These are phyloP conservation scores for Drosophila tsacasi DNA, from an alignment of 1,140 invertebrate genomes.

Conservation along the genomic window DNA sequence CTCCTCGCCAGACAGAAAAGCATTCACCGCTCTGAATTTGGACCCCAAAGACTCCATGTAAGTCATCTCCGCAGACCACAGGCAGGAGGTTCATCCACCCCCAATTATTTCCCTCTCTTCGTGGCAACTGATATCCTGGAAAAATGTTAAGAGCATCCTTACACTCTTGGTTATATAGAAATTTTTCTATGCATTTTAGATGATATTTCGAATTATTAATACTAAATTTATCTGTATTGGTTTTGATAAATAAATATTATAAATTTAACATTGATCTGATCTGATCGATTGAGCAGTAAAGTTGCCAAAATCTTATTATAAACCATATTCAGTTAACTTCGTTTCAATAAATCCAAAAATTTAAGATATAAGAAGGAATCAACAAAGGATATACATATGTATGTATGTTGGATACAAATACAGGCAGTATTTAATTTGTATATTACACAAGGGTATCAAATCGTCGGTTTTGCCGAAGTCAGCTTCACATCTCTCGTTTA, in stretches of 20 bases:
- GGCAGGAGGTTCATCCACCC: slow-evolving; percentile 24
- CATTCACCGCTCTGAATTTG: slow-evolving; percentile 15
- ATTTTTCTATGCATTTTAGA: background rate
- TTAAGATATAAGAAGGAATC: too few relatives aligned
- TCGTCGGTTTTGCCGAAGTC: background rate
- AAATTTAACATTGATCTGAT: background rate
- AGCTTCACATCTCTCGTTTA: slow-evolving; percentile 26
- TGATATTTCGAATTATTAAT: fast-evolving
- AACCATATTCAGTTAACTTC: background rate
- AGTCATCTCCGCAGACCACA: slow-evolving; percentile 55
- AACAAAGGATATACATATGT: too few relatives aligned
- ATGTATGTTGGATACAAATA: background rate
- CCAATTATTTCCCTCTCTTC: background rate
- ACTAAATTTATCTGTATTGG: too few relatives aligned
- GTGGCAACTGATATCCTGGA: slow-evolving; percentile 18
- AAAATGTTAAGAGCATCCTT: background rate
- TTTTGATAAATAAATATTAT: too few relatives aligned
- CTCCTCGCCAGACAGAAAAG: slow-evolving; percentile 54
- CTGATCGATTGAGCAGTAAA: background rate
- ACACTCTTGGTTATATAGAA: background rate
- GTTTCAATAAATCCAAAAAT: background rate
- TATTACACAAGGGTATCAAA: background rate
- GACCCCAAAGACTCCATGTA: slow-evolving; percentile 44
- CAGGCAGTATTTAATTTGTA: too few relatives aligned
- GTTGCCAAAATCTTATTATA: background rate